A percentile compares a stretch with the other conserved stretches of the same genome.
phyloP scores from a whole-genome alignment of 2,113 vertebrate genomes.

The Dryoscopus gambensis region DNA sequence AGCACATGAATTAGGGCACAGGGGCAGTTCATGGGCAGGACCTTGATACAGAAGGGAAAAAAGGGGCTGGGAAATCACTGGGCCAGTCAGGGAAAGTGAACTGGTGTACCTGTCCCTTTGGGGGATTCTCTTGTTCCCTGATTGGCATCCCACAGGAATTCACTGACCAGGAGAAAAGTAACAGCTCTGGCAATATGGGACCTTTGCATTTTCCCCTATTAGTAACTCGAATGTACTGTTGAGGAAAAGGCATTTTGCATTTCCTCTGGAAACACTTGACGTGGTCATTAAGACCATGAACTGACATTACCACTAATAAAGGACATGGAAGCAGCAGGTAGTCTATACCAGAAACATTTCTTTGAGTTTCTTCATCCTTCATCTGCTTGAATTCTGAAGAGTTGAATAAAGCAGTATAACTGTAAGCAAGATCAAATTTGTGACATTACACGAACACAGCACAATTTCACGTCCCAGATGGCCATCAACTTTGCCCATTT shows the following conservation, averaged over 20 bases:
- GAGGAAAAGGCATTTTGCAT: not conserved
- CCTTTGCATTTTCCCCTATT: not conserved
- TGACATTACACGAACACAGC: not conserved
- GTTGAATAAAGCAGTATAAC: not conserved
- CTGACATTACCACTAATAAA: not conserved
- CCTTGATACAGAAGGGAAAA: too few species aligned
- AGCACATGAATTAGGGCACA: too few species aligned
- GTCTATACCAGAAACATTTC: not conserved
- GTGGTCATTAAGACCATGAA: not conserved
- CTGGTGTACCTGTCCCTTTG: too few species aligned
- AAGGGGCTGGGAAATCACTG: too few species aligned
- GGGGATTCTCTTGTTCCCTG: too few species aligned
- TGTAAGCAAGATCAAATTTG: not conserved
- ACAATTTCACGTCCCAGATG: not conserved
- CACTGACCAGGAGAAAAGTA: not conserved
- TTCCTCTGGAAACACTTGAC: not conserved
- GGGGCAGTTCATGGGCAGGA: too few species aligned
- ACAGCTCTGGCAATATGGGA: not conserved
- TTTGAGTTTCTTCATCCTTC: not conserved
- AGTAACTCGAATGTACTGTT: not conserved
- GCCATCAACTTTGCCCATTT: not conserved
- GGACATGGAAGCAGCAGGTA: not conserved
- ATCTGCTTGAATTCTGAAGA: not conserved
- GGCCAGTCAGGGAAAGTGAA: too few species aligned
- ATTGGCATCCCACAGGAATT: too few species aligned